These are phyloP conservation scores for Choloepus hoffmanni DNA, from an alignment of 2,113 vertebrate species.

Conservation along the genomic window DNA sequence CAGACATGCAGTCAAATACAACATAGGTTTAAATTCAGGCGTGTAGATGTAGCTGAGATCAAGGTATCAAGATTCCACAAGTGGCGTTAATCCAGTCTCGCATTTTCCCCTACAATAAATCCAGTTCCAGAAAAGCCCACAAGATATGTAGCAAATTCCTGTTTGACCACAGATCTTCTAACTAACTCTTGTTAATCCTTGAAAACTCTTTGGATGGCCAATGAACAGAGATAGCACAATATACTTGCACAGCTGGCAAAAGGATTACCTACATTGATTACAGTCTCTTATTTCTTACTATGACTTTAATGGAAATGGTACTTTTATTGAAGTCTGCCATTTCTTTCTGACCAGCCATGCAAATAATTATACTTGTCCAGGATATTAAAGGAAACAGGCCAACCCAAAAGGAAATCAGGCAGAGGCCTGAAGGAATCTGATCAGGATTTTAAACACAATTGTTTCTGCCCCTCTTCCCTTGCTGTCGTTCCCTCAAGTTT, in stretches of 20 bases:
- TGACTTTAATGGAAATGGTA: conserved; percentile 61
- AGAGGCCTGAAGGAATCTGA: conserved; percentile 31
- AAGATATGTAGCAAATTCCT: conserved; percentile 72
- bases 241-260: neutral
- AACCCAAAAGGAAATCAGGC: conserved; percentile 48
- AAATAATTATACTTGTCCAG: conserved; percentile 40
- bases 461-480: neutral
- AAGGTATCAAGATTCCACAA: conserved; percentile 49
- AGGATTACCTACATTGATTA: neutral
- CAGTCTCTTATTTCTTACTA: conserved; percentile 45
- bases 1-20: neutral
- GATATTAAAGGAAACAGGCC: conserved; percentile 60
- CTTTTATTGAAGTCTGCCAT: conserved; percentile 55
- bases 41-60: conserved; percentile 24
- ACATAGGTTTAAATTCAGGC: conserved; percentile 44
- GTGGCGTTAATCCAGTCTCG: conserved; percentile 58
- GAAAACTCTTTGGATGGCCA: conserved; percentile 11
- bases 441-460: neutral
- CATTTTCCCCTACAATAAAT: conserved; percentile 71
- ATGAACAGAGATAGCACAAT: neutral
- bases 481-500: neutral
- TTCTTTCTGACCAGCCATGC: conserved; percentile 51
- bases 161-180: conserved; percentile 57
- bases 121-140: conserved; percentile 70
- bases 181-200: conserved; percentile 64